phyloP scores from a whole-genome alignment of 2,888 invertebrate genomes.

The Orthosia cruda region DNA sequence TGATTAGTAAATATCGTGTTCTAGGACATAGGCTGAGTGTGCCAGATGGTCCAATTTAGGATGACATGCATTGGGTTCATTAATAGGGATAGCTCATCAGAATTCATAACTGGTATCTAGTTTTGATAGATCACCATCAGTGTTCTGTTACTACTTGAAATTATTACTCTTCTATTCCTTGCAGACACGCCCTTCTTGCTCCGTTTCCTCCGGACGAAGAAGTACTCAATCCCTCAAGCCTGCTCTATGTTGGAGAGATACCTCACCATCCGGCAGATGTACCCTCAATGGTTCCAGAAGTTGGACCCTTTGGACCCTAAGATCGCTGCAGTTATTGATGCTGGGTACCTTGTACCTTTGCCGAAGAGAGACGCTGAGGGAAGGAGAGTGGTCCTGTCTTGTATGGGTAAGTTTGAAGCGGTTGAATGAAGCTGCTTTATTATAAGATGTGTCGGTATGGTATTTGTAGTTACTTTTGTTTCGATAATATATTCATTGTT shows the following conservation, averaged over 20 bases:
- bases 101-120: neutral
- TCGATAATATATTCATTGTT: neutral
- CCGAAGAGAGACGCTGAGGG: slow-evolving; percentile 95
- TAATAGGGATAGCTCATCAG: neutral
- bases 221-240: slow-evolving; percentile 96
- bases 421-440: neutral
- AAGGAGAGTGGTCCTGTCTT: slow-evolving; percentile 95
- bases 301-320: slow-evolving; percentile 95
- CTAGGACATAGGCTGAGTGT: slow-evolving; percentile 11
- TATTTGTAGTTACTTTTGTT: neutral
- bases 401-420: slow-evolving; percentile 93
- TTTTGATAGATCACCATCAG: neutral
- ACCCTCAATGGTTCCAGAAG: slow-evolving; percentile 97
- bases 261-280: slow-evolving; percentile 96
- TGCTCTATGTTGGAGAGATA: slow-evolving; percentile 97
- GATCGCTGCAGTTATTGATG: slow-evolving; percentile 95
- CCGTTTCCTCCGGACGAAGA: slow-evolving; percentile 96
- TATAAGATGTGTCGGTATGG: neutral
- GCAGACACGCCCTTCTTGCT: slow-evolving; percentile 95
- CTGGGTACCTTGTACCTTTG: slow-evolving; percentile 95
- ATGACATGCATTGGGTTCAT: neutral
- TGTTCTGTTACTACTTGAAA: neutral
- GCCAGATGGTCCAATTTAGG: slow-evolving; percentile 24
- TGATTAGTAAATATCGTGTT: slow-evolving; percentile 17
- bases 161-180: slow-evolving; percentile 37